Conservation (phyloP, 1,140 invertebrate species). For the Aphaenogaster rudis region DNA sequence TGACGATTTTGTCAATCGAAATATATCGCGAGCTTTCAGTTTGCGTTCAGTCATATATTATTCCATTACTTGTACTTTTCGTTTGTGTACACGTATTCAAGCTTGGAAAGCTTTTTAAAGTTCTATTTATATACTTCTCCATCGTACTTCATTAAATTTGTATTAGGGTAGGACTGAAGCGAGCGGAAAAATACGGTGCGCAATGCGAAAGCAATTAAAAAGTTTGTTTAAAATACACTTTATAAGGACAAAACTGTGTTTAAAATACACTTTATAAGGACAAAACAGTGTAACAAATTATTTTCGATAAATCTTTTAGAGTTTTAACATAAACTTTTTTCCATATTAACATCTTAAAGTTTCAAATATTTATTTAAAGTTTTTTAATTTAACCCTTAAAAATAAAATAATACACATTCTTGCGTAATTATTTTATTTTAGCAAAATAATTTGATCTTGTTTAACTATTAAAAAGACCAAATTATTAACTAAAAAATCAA, state of each 20-base stretch:
- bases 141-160: slow-evolving; percentile 39
- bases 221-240: background rate
- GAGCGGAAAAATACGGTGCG: background rate
- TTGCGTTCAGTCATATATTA: background rate
- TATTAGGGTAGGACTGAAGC: background rate
- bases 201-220: slow-evolving; percentile 26
- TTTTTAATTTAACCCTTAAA: background rate
- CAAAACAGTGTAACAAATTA: background rate
- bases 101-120: background rate
- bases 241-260: background rate
- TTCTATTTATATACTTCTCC: background rate
- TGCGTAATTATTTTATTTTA: too few relatives aligned
- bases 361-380: background rate
- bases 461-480: too few relatives aligned
- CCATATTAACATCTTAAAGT: background rate
- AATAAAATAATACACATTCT: too few relatives aligned
- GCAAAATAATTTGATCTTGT: too few relatives aligned
- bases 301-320: background rate
- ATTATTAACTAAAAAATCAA: too few relatives aligned
- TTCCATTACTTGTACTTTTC: background rate
- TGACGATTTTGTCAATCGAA: background rate
- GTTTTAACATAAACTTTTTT: background rate
- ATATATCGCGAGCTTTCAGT: background rate
- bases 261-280: background rate
- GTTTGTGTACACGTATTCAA: background rate